Conservation (phyloP, 2,797 vertebrate species). For the Coendou prehensilis region DNA sequence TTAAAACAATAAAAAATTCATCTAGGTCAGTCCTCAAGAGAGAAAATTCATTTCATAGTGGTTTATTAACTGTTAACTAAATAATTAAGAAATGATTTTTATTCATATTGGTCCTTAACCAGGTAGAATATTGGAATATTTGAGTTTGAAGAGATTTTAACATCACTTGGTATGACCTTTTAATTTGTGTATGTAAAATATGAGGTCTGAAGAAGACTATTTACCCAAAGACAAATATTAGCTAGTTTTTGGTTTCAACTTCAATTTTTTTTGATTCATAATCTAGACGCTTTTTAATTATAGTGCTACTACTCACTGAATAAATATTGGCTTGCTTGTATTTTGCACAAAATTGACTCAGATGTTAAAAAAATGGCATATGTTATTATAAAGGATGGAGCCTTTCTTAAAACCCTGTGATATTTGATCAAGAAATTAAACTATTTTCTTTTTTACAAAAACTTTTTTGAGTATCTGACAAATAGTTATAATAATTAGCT, state of each 20-base stretch:
- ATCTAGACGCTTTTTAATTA: slow-evolving; percentile 1
- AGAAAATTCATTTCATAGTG: slow-evolving; percentile 65
- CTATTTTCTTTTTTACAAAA: not conserved
- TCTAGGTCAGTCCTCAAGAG: not conserved
- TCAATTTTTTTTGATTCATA: not conserved
- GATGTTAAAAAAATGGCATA: not conserved
- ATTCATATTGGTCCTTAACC: not conserved
- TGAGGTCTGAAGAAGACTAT: not conserved
- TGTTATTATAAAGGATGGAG: slow-evolving; percentile 8
- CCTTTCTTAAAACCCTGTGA: slow-evolving; percentile 23
- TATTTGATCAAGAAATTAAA: slow-evolving; percentile 53
- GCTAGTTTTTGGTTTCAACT: not conserved
- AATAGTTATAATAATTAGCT: slow-evolving; percentile 46
- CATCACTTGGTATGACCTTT: slow-evolving; percentile 14
- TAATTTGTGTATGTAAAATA: slow-evolving; percentile 36
- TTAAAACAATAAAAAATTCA: slow-evolving; percentile 60
- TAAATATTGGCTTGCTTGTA: slow-evolving; percentile 50
- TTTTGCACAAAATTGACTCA: slow-evolving; percentile 52
- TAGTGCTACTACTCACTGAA: not conserved
- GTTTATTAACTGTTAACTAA: slow-evolving; percentile 53
- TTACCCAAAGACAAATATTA: slow-evolving; percentile 53
- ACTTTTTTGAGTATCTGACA: not conserved
- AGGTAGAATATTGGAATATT: slow-evolving; percentile 50
- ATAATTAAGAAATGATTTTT: slow-evolving; percentile 9
- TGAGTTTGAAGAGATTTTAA: slow-evolving; percentile 41